Conservation (phyloP, 2,888 invertebrate genomes). For the Trachelus stipa region DNA sequence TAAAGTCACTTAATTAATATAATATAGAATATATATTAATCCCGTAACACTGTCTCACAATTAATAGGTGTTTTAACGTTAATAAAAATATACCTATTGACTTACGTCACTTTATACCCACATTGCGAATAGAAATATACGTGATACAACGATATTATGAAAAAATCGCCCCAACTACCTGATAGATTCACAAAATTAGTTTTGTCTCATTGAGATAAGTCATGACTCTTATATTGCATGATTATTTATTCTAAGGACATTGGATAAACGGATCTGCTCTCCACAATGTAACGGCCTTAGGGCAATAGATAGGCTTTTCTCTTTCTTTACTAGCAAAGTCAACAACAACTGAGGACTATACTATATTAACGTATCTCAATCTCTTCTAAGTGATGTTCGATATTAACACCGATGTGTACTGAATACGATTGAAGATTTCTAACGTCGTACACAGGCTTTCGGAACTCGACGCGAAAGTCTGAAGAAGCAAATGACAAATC, state of each 20-base stretch:
- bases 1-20: neutral
- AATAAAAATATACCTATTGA: neutral
- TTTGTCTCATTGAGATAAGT: neutral
- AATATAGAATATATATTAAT: neutral
- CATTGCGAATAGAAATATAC: neutral
- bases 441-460: neutral
- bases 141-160: neutral
- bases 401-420: neutral
- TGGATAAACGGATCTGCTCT: too few relatives aligned
- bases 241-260: neutral
- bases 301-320: neutral
- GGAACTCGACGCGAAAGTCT: conserved; percentile 37
- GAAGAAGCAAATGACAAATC: conserved; percentile 46
- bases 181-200: neutral
- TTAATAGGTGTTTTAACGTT: neutral
- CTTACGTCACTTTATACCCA: neutral
- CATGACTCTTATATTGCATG: neutral
- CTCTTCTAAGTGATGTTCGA: neutral
- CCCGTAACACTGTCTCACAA: neutral
- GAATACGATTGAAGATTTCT: neutral
- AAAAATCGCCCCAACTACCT: neutral
- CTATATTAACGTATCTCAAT: neutral
- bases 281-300: neutral
- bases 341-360: neutral
- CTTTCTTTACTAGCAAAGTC: neutral